Base-by-base conservation (phyloP, 2,888 invertebrate genomes). In the Sesia bembeciformis region DNA sequence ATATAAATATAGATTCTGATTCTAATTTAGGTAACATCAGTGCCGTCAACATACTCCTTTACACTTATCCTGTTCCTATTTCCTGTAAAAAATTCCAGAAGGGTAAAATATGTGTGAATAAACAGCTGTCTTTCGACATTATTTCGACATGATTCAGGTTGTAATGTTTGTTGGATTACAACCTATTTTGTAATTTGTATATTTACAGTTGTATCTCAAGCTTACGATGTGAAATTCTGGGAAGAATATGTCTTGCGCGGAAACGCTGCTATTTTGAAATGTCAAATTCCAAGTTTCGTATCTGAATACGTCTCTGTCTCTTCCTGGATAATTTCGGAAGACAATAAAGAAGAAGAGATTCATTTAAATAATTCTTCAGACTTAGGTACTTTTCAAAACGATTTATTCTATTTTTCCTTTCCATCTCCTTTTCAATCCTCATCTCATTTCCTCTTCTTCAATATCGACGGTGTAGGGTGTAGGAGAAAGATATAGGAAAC, bases 211-310 rank as follows among this genome's bases (percentile, higher is more conserved):
- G 96, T 97, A 66, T 94, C 95, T 70, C 97, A 97, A 91, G 92
- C 93, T 62, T 97, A 96, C 90, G 94, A 93, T 77, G 94, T 96
- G 66, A 96, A 96, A 88, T 95, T 97, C 76, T 96, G 96, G 96
- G 96, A 96, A 84, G 96, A 97, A 88, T 95, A 96, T 83, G 95
- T 97, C 64, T 92, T 97, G 76, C 93, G 95, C 74, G 96, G 96
- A 76, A 97, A 97, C 88, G 94, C 96, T 66, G 97, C 95, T 66
- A 94, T 97, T 78, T 91, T 97, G 78, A 96, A 97, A 92, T 97
- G 97, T 91, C 96, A 96, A 90, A 95, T 97, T 82, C 96, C 97
- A 72, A 96, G 96, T 91, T 97, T 96, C 90, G 96, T 97, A 69
- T 95, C 96, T 74, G 97, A 97, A 91, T 97, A 95, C 84, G 96